phyloP scores from a whole-genome alignment of 2,113 vertebrate genomes.

The Ploceus nigricollis region DNA sequence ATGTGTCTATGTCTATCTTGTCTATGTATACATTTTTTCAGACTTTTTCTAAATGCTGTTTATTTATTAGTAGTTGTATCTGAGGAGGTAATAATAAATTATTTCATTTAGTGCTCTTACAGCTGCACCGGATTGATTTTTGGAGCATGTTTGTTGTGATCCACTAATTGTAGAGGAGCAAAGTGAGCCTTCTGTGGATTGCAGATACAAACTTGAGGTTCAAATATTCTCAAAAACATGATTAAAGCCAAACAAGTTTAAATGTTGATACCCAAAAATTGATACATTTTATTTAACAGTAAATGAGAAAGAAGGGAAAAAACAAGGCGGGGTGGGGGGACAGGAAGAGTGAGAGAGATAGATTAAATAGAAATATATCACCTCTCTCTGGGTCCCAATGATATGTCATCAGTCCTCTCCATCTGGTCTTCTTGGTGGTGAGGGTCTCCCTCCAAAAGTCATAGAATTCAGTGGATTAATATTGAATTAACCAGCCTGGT shows the following conservation, averaged over 20 bases:
- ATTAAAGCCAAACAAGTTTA: neutral
- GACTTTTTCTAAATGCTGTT: neutral
- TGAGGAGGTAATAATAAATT: neutral
- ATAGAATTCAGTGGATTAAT: neutral
- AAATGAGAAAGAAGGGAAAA: neutral
- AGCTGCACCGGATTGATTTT: neutral
- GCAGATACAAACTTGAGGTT: neutral
- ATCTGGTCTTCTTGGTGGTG: neutral
- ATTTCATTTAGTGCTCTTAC: neutral
- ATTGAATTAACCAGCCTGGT: neutral
- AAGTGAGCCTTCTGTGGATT: neutral
- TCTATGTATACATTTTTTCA: neutral
- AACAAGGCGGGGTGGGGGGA: neutral
- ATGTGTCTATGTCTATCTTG: no score
- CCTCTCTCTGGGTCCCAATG: fast-evolving
- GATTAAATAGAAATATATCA: neutral
- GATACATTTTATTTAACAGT: neutral
- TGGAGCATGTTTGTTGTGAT: neutral
- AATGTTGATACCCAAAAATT: neutral
- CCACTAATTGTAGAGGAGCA: neutral
- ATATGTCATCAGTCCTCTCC: fast-evolving
- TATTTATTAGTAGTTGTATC: neutral
- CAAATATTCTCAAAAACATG: fast-evolving
- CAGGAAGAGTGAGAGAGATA: neutral
- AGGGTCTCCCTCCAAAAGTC: neutral